Evolutionary conservation across 37 sponge, comb jelly and placozoan genomes (phyloP), one percentile per base, ranked within the genome.

Genomic region (Hormiphora californensis): DNA sequence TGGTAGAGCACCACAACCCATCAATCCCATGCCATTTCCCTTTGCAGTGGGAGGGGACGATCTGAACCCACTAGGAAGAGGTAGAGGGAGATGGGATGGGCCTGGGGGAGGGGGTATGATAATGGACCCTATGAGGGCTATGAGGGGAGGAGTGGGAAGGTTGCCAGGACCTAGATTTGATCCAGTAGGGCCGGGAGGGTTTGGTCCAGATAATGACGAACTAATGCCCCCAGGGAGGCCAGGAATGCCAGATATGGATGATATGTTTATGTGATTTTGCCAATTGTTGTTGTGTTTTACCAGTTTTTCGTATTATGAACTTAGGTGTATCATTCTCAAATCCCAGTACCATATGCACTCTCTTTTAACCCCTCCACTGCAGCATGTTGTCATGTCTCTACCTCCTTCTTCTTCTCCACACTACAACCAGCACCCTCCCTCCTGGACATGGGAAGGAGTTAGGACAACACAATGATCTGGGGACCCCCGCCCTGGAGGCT

Each of bases 21-120:
- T 43, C 5, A 7, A n/a, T 15, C 81, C 81, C 27, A 43, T n/a
- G 0, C 8, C 38, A 21, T 43, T 43, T 40, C 81, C 81, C 8
- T 73, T 73, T 41, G 81, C 81, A 22, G 81, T 73, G 17, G 81
- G 81, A 0, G 35, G 81, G 38, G 81, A 27, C n/a, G 81, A 73
- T 73, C 25, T 73, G 38, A 30, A 73, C 25, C 81, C 81, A 22
- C 43, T 73, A 43, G 81, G 46, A 27, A n/a, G n/a, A n/a, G n/a
- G n/a, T n/a, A n/a, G n/a, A n/a, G n/a, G n/a, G n/a, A n/a, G n/a
- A n/a, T n/a, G n/a, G n/a, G n/a, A n/a, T n/a, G 43, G 25, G 15
- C 44, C 46, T 1, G 81, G 81, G 21, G 67, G 67, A 9, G 68
- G 68, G 35, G 81, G 81, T 0, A 73, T 73, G 81, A 40, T 73